Base-by-base conservation (phyloP, 64 coral and sea anemone genomes). In the Montipora foliosa region DNA sequence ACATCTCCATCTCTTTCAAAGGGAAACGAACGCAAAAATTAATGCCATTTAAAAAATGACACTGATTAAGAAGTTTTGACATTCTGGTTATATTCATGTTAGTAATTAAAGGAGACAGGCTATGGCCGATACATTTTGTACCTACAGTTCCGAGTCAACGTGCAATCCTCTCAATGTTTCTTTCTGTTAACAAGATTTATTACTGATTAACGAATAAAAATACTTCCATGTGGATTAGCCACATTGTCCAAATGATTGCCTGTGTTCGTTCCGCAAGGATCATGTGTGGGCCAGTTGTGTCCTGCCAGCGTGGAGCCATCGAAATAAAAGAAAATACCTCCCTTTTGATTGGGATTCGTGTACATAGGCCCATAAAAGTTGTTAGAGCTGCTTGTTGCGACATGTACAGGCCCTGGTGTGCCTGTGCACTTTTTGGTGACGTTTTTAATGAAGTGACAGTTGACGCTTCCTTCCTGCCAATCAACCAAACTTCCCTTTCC, bases 401-500 rank as follows among this genome's bases (percentile, higher is more conserved):
- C 21, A 5, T 57, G 53, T 24, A 8, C 15, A 5, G 24, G 7
- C 75, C 2, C 45, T 1, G 5, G 55, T 14, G 29, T 68, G 6
- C 5, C 9, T 6, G 16, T 29, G 17, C 71, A 76, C 7, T 48
- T 58, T 10, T 57, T 48, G 14, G 50, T 60, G 51, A 88, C 86
- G 47, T 4, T 19, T 60, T 88, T 75, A 10, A 76, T 44, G 15
- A 88, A 75, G 6, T 60, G 86, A 59, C 93, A 95, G 45, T 45
- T 83, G 68, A 95, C 10, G 4, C 12, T 69, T 9, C 90, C 94
- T 19, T 53, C 25, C 16, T 86, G 73, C 94, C 95, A 96, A 75
- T 85, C 61, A 9, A 90, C 87, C 12, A 96, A 24, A 78, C 84
- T 89, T 2, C 95, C 95, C 5, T 71, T 87, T 78, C 95, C 91